Evolutionary conservation across 2,113 vertebrate genomes (phyloP), one percentile per base, ranked within the genome.

Genomic region (Cyanocitta stelleri): DNA sequence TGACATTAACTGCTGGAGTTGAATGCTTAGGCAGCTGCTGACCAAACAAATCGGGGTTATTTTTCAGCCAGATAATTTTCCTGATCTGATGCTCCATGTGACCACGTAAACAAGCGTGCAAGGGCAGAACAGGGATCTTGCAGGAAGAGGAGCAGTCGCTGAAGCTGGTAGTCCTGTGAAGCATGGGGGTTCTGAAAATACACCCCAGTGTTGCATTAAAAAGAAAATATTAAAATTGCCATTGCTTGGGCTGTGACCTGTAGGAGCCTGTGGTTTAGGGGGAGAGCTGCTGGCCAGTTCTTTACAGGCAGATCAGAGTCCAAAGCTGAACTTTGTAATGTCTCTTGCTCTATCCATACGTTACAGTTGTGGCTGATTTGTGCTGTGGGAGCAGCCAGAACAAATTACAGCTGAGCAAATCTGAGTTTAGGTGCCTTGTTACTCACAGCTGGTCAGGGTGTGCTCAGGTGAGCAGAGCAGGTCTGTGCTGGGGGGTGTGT

Each of bases 31-130:
- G 76, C 92, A 93, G 89, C 80, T 95, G 94, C 89, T 80, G 94
- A 66, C 79, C 93, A 75, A 97, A 92, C 68, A 90, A 72, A 66
- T 35, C 1, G 0, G 35, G 73, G 33, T 93, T 96, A 48, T 80
- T 95, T 95, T 92, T 74, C 87, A 89, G 89, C 73, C 85, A 78
- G 80, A 75, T 95, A 27, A 78, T 90, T 95, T 92, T 74, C 80
- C 76, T 84, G 64, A 48, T 83, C 82, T 85, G 75, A 77, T 95
- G 87, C 61, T 77, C 48, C 24, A 7, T 63, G 83, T 93, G 86
- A 55, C 48, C 55, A 29, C 30, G 12, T 29, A 76, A 89, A 91
- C 87, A 89, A 86, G 59, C 23, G 33, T 55, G 63, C 76, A 71
- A 77, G 68, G 84, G 54, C 85, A 73, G 67, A 64, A n/a, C 55